Evolutionary conservation across 1,140 invertebrate genomes (phyloP), one percentile per base, ranked within the genome.

Genomic region (Melipona quadrifasciata): DNA sequence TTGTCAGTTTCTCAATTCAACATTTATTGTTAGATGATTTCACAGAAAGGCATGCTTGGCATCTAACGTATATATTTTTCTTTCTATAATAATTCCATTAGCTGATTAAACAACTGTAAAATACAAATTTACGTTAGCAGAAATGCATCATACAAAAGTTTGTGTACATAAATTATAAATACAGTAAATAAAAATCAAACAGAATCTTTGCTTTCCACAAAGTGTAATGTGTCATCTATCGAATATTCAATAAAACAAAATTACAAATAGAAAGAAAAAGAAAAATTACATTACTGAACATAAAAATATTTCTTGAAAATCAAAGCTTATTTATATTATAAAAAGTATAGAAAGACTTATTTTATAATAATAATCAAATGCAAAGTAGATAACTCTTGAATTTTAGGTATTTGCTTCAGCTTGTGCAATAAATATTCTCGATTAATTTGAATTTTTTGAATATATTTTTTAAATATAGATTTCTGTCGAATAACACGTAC

Each of bases 141-240:
- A 70, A 74, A 67, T 67, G 57, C 55, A 84, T 24, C 47, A 65
- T n/a, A 51, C 12, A n/a, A 39, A 57, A 11, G 19, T 51, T 64
- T 86, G 31, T 84, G 87, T 88, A 88, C 72, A 89, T 88, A 89
- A 82, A 73, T 47, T 70, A 17, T n/a, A 47, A 77, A 19, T 39
- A 68, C 51, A 74, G 76, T 68, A 78, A 82, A 71, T 55, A 57
- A 21, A 75, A 58, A 68, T 72, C 82, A 47, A 64, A 74, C 64
- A 64, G 79, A 10, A 39, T n/a, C 21, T 47, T 53, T 39, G 17
- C n/a, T 24, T 53, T 27, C 27, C n/a, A n/a, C 31, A n/a, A 24
- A 27, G n/a, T 75, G 19, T 2, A 24, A 24, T 31, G 8, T n/a
- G 14, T 47, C 39, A 47, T 17, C 8, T 21, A 21, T 47, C 3